These are phyloP conservation scores for Rafetus swinhoei DNA, from an alignment of 2,113 vertebrate genomes.

Conservation along the genomic window DNA sequence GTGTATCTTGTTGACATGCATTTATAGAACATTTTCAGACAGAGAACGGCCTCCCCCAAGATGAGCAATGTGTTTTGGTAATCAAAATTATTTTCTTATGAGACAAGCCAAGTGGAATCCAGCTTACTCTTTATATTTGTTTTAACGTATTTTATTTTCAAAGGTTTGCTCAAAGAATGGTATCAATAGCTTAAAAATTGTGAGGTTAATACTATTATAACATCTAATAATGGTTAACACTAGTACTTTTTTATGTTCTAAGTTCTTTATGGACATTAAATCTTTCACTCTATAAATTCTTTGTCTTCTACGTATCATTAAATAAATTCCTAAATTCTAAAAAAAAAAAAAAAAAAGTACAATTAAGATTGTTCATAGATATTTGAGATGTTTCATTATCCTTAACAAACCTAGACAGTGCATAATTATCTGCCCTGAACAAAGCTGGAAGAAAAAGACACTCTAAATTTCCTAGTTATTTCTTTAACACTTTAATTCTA, in stretches of 20 bases:
- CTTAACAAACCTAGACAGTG: not conserved
- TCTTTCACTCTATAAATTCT: not conserved
- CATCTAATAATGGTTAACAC: not conserved
- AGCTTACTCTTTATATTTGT: not conserved
- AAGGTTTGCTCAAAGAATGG: not conserved
- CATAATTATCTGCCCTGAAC: not conserved
- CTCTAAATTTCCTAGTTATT: not conserved
- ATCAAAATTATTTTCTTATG: not conserved
- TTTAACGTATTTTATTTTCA: not conserved
- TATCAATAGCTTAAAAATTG: not conserved
- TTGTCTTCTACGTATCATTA: not conserved
- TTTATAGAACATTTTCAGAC: not conserved
- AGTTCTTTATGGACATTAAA: not conserved
- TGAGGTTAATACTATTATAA: not conserved
- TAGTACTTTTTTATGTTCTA: not conserved
- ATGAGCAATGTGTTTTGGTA: not conserved
- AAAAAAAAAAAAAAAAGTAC: too few species aligned
- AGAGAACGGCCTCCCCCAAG: not conserved
- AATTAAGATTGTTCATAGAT: not conserved
- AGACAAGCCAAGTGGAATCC: not conserved
- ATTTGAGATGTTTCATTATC: not conserved
- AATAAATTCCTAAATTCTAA: not conserved
- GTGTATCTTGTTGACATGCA: not conserved
- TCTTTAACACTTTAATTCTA: not conserved
- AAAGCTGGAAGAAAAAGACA: slow-evolving; percentile 1